Base-by-base conservation (phyloP, 2,113 vertebrate genomes). In the Indicator maculatus region DNA sequence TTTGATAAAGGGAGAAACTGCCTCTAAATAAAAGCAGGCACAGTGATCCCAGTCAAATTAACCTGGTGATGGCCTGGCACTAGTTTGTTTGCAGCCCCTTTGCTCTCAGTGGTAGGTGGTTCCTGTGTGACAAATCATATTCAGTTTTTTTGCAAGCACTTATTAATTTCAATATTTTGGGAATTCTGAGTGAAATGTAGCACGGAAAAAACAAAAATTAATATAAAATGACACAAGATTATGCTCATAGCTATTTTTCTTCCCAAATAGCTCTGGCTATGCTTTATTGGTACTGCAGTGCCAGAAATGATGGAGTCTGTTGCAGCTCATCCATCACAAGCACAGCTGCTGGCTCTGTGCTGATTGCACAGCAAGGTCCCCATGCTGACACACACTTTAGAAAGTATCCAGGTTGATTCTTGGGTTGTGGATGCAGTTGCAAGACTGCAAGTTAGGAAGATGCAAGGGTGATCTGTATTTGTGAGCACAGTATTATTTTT, bases 371-470 rank as follows among this genome's bases (percentile, higher is more conserved):
- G 20, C 63, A 64, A 80, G 17, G 27, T 59, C 31, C 28, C 36
- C 0, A 1, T 1, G 1, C 58, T 71, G 58, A 38, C 11, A 27
- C 4, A 31, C 10, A 17, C 23, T 27, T 61, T 39, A 72, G 80
- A 63, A 80, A 56, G 11, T 59, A 75, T 28, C 13, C 1, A 1
- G 17, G 50, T 80, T 58, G 36, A 21, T 30, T 58, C 12, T 11
- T 7, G 5, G 60, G 10, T 16, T 55, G 41, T 33, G 41, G 60
- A 52, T 45, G 47, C 24, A 58, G 47, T 19, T 64, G 16, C 47
- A 67, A 63, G 60, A 31, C 36, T 86, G 31, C 27, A 53, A 39
- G 60, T 82, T 45, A 45, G 36, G 41, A 82, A 59, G 12, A 47
- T 41, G 30, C 33, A 71, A n/a, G 2, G 16, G n/a, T 53, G 17